phyloP scores from a whole-genome alignment of 2,888 invertebrate genomes.

The Orchesella flavescens region DNA sequence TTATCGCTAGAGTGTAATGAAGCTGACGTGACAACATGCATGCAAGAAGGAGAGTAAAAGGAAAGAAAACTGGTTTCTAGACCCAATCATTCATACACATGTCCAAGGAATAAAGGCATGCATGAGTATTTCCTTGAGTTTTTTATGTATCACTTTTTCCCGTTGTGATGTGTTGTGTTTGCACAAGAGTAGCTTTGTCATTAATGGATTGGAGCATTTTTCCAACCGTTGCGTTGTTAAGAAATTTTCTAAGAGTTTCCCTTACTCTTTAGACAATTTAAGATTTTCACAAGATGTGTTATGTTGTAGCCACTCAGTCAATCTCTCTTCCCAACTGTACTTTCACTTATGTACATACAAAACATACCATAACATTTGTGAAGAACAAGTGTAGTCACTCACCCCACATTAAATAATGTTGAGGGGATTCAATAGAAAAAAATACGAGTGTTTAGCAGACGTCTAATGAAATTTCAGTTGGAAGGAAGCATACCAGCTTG shows the following conservation, averaged over 20 bases:
- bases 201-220: slow-evolving; percentile 30
- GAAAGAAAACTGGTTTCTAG: not conserved
- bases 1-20: slow-evolving; percentile 16
- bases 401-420: too few relatives aligned
- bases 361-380: too few relatives aligned
- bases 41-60: not conserved
- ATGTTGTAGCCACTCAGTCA: too few relatives aligned
- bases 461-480: slow-evolving; percentile 22
- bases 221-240: not conserved
- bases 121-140: too few relatives aligned
- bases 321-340: not conserved
- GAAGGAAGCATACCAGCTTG: not conserved
- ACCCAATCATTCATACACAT: not conserved
- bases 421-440: not conserved
- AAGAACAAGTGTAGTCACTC: too few relatives aligned
- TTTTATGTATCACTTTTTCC: too few relatives aligned
- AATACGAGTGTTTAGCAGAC: not conserved
- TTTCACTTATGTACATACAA: too few relatives aligned
- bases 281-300: slow-evolving; percentile 9
- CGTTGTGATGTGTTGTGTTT: too few relatives aligned
- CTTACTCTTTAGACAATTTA: slow-evolving; percentile 2
- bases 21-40: slow-evolving; percentile 14
- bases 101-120: too few relatives aligned
- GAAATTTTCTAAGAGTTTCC: too few relatives aligned
- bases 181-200: slow-evolving; percentile 10